Conservation (phyloP, 1,140 invertebrate species). For the Drosophila ohnishii region DNA sequence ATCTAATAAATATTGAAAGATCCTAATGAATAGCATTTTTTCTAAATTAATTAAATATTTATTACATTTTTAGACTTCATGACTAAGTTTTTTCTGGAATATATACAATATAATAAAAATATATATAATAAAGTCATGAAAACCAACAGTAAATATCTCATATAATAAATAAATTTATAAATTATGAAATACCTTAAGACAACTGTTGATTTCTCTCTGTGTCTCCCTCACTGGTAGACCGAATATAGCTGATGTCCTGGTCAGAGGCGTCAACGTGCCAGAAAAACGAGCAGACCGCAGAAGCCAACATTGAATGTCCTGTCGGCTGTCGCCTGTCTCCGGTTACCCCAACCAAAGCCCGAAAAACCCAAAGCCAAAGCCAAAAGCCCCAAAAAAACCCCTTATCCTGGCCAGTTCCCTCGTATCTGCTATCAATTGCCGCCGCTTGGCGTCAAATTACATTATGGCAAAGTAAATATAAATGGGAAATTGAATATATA, state of each 20-base stretch:
- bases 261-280: constrained; percentile 57
- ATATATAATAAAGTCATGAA: too few species aligned
- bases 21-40: too few species aligned
- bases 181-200: too few species aligned
- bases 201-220: not conserved
- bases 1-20: too few species aligned
- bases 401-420: constrained; percentile 9
- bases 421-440: constrained; percentile 65
- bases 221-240: constrained; percentile 18
- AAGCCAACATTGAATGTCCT: constrained; percentile 40
- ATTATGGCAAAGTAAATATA: constrained; percentile 66
- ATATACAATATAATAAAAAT: too few species aligned
- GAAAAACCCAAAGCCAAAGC: constrained; percentile 7
- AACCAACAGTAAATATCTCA: too few species aligned
- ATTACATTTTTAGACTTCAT: too few species aligned
- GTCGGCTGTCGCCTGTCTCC: constrained; percentile 37
- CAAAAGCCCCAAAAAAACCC: constrained; percentile 17
- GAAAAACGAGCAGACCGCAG: constrained; percentile 58
- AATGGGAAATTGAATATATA: constrained; percentile 68
- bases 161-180: too few species aligned
- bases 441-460: constrained; percentile 61
- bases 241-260: constrained; percentile 28
- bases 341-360: constrained; percentile 23
- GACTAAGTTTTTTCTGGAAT: too few species aligned
- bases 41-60: too few species aligned